Evolutionary conservation across 2,797 vertebrate genomes (phyloP), one percentile per base, ranked within the genome.

Genomic region (Amblyraja radiata): DNA sequence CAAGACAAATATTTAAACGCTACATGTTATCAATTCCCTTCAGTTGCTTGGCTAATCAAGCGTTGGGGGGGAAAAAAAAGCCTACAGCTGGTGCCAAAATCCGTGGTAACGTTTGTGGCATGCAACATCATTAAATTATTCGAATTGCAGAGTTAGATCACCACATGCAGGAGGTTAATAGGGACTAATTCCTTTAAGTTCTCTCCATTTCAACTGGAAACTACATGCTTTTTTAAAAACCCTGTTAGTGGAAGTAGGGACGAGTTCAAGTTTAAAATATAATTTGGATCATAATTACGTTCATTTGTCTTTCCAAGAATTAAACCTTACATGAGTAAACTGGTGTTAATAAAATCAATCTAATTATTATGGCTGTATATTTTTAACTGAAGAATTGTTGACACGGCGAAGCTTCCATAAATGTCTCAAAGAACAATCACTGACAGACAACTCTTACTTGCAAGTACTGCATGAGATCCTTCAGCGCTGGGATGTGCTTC

Each of bases 401-500:
- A 68, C 10, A 88, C 65, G 11, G 65, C 18, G 65, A 68, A 68
- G 65, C 65, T 71, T 18, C 68, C 13, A 14, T 71, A 71, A 5
- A 18, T 23, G 21, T 74, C 23, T 74, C 71, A 74, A 88, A 68
- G 61, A 68, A 21, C n/a, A 88, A 68, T 88, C 21, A 68, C n/a
- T 65, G 23, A 32, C n/a, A 88, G 63, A 36, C 21, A 39, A 39
- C 39, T 21, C 94, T 96, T 94, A 99, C 99, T 97, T 97, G 96
- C 16, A 99, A 97, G 94, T 97, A 99, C 68, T 95, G 95, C 98
- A 99, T 98, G 61, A 99, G 98, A 90, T 99, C 97, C 95, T 95
- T 95, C 54, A 99, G 95, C 63, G 97, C 98, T 18, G 98, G 97
- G 13, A 97, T 97, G 93, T 96, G 97, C 36, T 96, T 97, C 94